phyloP scores from a whole-genome alignment of 1,140 invertebrate species.

The Drosophila ogumai region DNA sequence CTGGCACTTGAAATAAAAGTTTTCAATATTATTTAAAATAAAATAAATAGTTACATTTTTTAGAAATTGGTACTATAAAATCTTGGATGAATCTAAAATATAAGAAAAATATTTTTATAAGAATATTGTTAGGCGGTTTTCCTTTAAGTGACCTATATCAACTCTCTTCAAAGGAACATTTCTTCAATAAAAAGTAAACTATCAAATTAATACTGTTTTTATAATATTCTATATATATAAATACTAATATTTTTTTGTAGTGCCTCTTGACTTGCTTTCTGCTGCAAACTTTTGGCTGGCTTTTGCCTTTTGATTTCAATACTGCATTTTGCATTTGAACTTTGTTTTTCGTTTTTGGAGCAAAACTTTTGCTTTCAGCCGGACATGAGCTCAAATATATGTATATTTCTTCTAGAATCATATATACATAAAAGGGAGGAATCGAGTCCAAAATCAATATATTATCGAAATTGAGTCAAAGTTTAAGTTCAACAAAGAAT shows the following conservation, averaged over 20 bases:
- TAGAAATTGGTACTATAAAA: background rate
- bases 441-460: background rate
- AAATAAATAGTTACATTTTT: background rate
- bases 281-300: constrained; percentile 18
- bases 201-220: fast-evolving
- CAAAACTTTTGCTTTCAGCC: constrained; percentile 47
- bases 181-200: background rate
- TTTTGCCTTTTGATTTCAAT: constrained; percentile 40
- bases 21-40: no score
- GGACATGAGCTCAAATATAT: constrained; percentile 27
- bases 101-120: no score
- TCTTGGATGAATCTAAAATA: no score
- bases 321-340: constrained; percentile 35
- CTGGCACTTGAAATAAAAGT: constrained; percentile 12
- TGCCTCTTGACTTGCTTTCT: background rate
- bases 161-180: background rate
- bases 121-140: background rate
- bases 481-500: background rate
- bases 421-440: background rate
- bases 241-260: background rate
- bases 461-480: constrained; percentile 12
- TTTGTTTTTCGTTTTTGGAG: constrained; percentile 27
- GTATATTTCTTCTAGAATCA: constrained; percentile 12
- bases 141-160: background rate
- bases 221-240: no score